phyloP scores from a whole-genome alignment of 2,888 invertebrate species.

The Stenurella melanura region DNA sequence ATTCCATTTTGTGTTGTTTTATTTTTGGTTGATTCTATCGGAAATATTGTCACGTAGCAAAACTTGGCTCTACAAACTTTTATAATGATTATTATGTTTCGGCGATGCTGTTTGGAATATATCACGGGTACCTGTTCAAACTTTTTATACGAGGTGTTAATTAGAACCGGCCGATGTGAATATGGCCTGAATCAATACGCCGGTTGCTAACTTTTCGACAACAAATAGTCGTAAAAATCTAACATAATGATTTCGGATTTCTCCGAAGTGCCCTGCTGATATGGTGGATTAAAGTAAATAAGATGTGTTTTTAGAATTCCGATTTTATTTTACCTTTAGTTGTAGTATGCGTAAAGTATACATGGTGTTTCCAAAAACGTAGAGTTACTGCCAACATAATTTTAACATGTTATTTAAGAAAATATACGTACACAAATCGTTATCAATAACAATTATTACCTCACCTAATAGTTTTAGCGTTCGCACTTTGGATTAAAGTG shows the following conservation, averaged over 20 bases:
- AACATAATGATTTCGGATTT: not conserved
- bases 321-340: too few species aligned
- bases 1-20: constrained; percentile 32
- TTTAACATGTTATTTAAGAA: too few species aligned
- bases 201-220: constrained; percentile 16
- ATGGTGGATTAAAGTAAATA: not conserved
- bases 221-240: constrained; percentile 14
- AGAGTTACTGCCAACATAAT: too few species aligned
- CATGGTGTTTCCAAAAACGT: too few species aligned
- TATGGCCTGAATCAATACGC: constrained; percentile 30
- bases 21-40: constrained; percentile 7
- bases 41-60: constrained; percentile 32
- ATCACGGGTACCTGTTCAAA: constrained; percentile 13
- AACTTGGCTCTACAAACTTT: constrained; percentile 27
- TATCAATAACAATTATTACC: too few species aligned
- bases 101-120: constrained; percentile 3
- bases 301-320: not conserved
- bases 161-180: constrained; percentile 27
- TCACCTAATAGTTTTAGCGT: too few species aligned
- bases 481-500: too few species aligned
- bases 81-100: constrained; percentile 30
- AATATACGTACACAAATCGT: too few species aligned
- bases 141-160: constrained; percentile 27
- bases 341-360: too few species aligned
- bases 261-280: not conserved